These are phyloP conservation scores for Vespertilio murinus DNA, from an alignment of 2,797 vertebrate species.

Conservation along the genomic window DNA sequence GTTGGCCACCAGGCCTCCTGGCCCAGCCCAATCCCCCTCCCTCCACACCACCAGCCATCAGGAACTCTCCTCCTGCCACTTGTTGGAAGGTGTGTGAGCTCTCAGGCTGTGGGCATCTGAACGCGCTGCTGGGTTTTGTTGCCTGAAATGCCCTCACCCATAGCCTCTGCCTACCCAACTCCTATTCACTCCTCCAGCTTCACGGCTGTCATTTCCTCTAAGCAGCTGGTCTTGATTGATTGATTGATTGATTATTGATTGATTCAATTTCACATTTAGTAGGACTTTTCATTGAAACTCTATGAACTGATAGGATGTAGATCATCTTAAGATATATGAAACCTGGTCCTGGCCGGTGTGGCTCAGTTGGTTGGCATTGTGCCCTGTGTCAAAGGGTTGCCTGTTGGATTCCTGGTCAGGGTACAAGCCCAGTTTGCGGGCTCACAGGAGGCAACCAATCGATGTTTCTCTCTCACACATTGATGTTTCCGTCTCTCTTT, in stretches of 20 bases:
- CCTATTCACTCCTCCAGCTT: neutral
- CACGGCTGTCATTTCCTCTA: neutral
- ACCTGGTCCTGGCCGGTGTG: neutral
- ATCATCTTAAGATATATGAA: neutral
- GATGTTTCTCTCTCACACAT: neutral
- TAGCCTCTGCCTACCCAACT: neutral
- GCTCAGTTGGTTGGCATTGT: neutral
- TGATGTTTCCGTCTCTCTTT: too few species aligned
- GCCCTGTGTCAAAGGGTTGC: neutral
- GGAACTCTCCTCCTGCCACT: neutral
- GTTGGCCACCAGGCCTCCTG: neutral
- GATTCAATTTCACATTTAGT: neutral
- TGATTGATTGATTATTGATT: neutral
- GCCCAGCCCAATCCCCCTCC: fast-evolving
- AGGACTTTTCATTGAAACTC: neutral
- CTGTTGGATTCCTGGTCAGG: neutral
- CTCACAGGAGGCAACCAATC: neutral
- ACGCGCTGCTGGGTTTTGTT: neutral
- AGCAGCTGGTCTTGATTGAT: neutral
- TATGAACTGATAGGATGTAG: neutral
- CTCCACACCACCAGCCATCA: neutral
- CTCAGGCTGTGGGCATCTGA: neutral
- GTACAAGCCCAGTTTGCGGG: neutral
- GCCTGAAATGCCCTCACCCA: neutral
- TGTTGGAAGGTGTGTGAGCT: neutral